phyloP scores from a whole-genome alignment of 1,140 invertebrate genomes.

The Phthorimaea operculella region DNA sequence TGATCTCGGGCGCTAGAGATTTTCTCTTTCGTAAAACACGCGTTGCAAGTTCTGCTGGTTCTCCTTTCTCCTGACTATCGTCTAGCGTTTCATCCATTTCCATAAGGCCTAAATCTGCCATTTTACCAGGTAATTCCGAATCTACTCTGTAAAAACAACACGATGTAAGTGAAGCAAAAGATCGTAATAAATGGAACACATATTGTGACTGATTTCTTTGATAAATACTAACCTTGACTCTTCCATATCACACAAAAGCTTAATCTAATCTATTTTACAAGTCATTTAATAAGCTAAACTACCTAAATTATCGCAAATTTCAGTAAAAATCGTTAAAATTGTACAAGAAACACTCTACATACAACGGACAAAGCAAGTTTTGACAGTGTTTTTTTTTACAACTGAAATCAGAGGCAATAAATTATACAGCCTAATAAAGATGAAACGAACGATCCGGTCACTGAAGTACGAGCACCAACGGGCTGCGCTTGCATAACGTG shows the following conservation, averaged over 20 bases:
- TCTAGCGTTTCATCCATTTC: conserved; percentile 36
- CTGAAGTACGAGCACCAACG: too few relatives aligned
- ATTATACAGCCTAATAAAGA: too few relatives aligned
- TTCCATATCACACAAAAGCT: conserved; percentile 14
- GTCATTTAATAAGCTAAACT: not conserved
- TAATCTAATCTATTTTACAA: not conserved
- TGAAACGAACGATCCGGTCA: too few relatives aligned
- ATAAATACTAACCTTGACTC: conserved; percentile 17
- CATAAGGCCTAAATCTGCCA: conserved; percentile 59
- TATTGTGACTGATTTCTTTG: not conserved
- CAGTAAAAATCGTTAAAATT: too few relatives aligned
- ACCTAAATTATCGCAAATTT: not conserved
- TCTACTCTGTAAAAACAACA: conserved; percentile 37
- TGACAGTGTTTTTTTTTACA: too few relatives aligned
- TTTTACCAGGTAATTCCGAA: conserved; percentile 48
- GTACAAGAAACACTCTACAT: too few relatives aligned
- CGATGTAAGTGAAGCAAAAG: conserved; percentile 8
- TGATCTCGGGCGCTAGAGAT: conserved; percentile 36
- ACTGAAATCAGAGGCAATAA: too few relatives aligned
- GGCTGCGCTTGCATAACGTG: too few relatives aligned
- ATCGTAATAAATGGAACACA: not conserved
- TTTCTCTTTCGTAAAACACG: conserved; percentile 56
- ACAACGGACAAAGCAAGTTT: too few relatives aligned
- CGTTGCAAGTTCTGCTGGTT: conserved; percentile 23
- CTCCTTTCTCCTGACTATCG: conserved; percentile 13